Percentiles rank a stretch among this genome's conserved stretches.
Conservation (phyloP, 1,140 invertebrate species). For the Aporrectodea caliginosa region DNA sequence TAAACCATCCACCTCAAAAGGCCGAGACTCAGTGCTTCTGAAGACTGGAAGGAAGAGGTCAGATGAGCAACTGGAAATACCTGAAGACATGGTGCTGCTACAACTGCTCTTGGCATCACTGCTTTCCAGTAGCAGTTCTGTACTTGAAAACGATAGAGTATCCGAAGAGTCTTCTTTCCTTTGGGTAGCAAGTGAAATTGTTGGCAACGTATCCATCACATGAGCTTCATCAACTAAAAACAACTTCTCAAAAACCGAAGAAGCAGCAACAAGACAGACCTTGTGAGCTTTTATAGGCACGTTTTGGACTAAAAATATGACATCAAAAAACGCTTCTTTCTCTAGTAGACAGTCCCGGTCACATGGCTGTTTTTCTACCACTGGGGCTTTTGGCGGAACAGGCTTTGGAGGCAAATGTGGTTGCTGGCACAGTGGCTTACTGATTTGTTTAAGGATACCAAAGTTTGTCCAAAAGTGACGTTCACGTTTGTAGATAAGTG, state of each 20-base stretch:
- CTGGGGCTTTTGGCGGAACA: conserved; percentile 68
- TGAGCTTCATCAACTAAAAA: conserved; percentile 55
- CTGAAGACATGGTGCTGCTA: too few relatives aligned
- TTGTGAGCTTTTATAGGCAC: conserved; percentile 77
- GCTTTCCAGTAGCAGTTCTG: too few relatives aligned
- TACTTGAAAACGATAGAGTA: too few relatives aligned
- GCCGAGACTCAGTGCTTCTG: not conserved
- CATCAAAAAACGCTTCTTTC: conserved; percentile 75
- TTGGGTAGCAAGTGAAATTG: not conserved
- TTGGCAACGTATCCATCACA: not conserved
- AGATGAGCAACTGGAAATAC: too few relatives aligned
- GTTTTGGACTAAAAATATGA: conserved; percentile 67
- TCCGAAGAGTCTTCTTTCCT: not conserved
- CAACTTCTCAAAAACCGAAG: conserved; percentile 73
- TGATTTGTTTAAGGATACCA: conserved; percentile 71
- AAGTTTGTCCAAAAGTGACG: conserved; percentile 65
- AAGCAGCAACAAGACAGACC: conserved; percentile 72
- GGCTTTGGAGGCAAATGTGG: conserved; percentile 87
- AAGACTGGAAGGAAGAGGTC: not conserved
- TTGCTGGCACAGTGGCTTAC: conserved; percentile 70
- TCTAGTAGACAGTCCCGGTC: conserved; percentile 60
- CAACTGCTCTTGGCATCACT: too few relatives aligned
- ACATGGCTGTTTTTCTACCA: conserved; percentile 56
- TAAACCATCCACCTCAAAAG: not conserved
- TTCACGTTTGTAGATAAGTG: conserved; percentile 74